Evolutionary conservation across 2,113 vertebrate species (phyloP), one percentile per base, ranked within the genome.

Genomic region (Xiphorhynchus elegans): DNA sequence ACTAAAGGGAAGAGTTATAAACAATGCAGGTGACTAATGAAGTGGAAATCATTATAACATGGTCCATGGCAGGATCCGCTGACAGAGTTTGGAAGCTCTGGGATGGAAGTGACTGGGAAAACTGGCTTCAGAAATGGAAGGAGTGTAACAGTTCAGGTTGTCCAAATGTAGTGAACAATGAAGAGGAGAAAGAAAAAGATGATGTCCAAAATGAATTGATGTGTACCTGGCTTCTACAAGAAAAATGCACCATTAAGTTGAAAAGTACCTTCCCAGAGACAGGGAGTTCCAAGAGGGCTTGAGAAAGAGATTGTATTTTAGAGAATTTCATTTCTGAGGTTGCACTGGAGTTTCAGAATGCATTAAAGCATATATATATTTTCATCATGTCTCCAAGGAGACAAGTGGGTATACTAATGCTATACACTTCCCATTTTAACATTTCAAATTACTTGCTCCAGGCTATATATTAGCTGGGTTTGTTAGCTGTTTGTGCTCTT

Each of bases 361-460:
- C 60, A 55, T 80, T 93, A 80, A 74, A 86, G 29, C 47, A 33
- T 42, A 56, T 70, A n/a, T 88, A 17, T 92, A 7, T 95, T 93
- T 89, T 76, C 72, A 78, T 92, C 60, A 11, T 31, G 42, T 95
- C 83, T 93, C 68, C 64, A 59, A 72, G 68, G 91, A 95, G 47
- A 95, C 37, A 86, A 84, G 60, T 59, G 35, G 29, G 64, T 95
- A 95, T 92, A 93, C 59, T 67, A 84, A 58, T 84, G 72, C 52
- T 77, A 15, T 86, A 66, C 35, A 50, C 46, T 89, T 93, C 47
- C 49, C 59, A 50, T 84, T 90, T 95, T 84, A 94, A 90, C 76
- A 56, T 94, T 96, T 83, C 88, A 88, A 49, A 93, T 85, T 87
- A 63, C 59, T 93, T 93, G 72, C 94, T 94, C 33, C 75, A 87